Evolutionary conservation across 1,140 invertebrate species (phyloP).

Genomic region (Trachymyrmex cornetzi): DNA sequence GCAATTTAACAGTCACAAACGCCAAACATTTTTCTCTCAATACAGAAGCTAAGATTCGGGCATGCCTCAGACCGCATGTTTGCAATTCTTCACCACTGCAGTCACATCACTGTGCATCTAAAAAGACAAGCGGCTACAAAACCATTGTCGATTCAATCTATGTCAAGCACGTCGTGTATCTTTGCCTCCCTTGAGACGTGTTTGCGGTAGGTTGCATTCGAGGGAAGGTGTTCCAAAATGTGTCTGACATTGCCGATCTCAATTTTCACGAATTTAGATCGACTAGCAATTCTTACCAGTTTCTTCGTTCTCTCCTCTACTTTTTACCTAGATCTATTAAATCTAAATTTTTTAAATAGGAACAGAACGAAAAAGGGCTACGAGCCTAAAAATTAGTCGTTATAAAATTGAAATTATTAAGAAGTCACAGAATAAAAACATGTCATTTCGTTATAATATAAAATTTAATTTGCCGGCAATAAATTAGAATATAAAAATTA

Average conservation of each 20-base stretch:
- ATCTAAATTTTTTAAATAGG: neutral
- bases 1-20: too few relatives aligned
- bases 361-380: too few relatives aligned
- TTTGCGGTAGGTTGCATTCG: slow-evolving; percentile 37
- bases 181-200: slow-evolving; percentile 45
- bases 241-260: slow-evolving; percentile 49
- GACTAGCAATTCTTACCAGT: slow-evolving; percentile 8
- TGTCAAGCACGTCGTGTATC: slow-evolving; percentile 55
- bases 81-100: slow-evolving; percentile 10
- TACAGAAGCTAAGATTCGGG: neutral
- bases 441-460: too few relatives aligned
- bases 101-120: slow-evolving; percentile 28
- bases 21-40: too few relatives aligned
- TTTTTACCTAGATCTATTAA: neutral
- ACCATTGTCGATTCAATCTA: slow-evolving; percentile 59
- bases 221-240: slow-evolving; percentile 25
- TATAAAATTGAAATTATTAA: too few relatives aligned
- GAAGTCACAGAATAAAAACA: too few relatives aligned
- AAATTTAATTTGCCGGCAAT: too few relatives aligned
- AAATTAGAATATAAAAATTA: too few relatives aligned
- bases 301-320: neutral
- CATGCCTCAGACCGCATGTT: neutral
- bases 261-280: slow-evolving; percentile 45
- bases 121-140: slow-evolving; percentile 55
- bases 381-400: too few relatives aligned